Base-by-base conservation (phyloP, 2,113 vertebrate species). In the Origma solitaria region DNA sequence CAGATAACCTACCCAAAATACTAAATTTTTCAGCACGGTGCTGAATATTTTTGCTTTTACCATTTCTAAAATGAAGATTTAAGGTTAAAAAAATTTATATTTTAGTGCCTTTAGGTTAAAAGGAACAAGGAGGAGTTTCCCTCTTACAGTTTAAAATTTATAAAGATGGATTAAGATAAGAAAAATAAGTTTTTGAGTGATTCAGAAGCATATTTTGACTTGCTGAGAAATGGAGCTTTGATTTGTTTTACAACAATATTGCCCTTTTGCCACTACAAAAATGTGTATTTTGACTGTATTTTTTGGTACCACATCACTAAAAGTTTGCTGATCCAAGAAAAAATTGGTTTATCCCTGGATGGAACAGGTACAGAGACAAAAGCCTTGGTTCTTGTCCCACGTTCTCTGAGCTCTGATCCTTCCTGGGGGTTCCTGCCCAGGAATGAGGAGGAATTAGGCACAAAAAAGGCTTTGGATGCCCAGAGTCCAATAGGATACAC, bases 1-100 rank as follows among this genome's bases (percentile, higher is more conserved):
- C 13, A 60, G 35, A 60, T n/a, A 42, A 35, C 2, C 1, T 11
- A 19, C 3, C 5, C 2, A 0, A 58, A 25, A 60, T 6, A 12
- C 22, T 57, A 10, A 38, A 6, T 31, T 75, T 65, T 80, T 47
- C 54, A 80, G 38, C 49, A 11, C 1, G 15, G 24, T 27, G 47
- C 15, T 47, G 69, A 60, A 4, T 23, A 38, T 10, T 91, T 77
- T 64, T 57, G 33, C 30, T 47, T 20, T 38, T 9, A 4, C 18
- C 18, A 2, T 51, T 62, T 73, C 69, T 27, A 54, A 84, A 70
- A 57, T 6, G 8, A 13, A 35, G 56, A 30, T 54, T 50, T 23
- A 54, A 53, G 27, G 51, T 38, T 51, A 20, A 11, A 68, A 86
- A 65, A 16, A 73, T 6, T 45, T 1, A 0, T 5, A 11, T 45